Conservation (phyloP, 2,888 invertebrate genomes). For the Trachelus iudaicus region DNA sequence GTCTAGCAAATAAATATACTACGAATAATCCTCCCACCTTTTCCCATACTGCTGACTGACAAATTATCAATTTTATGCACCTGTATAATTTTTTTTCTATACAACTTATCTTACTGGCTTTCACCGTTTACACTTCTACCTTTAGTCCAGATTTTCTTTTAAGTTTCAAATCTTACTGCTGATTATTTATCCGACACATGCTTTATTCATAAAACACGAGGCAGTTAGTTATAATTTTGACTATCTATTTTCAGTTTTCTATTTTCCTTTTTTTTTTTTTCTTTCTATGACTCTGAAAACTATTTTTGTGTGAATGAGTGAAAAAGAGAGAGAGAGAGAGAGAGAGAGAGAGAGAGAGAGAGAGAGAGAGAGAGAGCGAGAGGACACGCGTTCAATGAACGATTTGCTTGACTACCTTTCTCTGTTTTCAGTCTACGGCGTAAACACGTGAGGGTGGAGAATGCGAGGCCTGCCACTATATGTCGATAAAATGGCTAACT, state of each 20-base stretch:
- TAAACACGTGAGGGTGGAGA: slow-evolving; percentile 37
- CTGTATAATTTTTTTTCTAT: too few relatives aligned
- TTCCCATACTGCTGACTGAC: too few relatives aligned
- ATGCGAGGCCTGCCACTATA: slow-evolving; percentile 45
- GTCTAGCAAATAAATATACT: too few relatives aligned
- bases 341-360: not conserved
- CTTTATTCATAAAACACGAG: too few relatives aligned
- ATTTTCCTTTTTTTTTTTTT: slow-evolving; percentile 25
- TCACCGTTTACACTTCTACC: too few relatives aligned
- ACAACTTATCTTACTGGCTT: too few relatives aligned
- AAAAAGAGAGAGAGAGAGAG: not conserved
- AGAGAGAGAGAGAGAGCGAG: slow-evolving; percentile 14
- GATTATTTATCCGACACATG: too few relatives aligned
- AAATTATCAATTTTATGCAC: too few relatives aligned
- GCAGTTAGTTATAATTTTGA: not conserved
- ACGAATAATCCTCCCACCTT: too few relatives aligned
- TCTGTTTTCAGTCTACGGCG: slow-evolving; percentile 31
- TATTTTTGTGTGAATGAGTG: not conserved
- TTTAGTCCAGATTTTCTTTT: too few relatives aligned
- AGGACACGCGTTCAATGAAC: slow-evolving; percentile 22
- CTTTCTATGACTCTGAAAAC: slow-evolving; percentile 2
- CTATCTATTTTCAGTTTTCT: slow-evolving; percentile 23
- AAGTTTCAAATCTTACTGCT: too few relatives aligned
- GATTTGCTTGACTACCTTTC: slow-evolving; percentile 30
- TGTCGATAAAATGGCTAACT: slow-evolving; percentile 38